Evolutionary conservation across 2,888 invertebrate species (phyloP).

Genomic region (Ptychoptera albimana): DNA sequence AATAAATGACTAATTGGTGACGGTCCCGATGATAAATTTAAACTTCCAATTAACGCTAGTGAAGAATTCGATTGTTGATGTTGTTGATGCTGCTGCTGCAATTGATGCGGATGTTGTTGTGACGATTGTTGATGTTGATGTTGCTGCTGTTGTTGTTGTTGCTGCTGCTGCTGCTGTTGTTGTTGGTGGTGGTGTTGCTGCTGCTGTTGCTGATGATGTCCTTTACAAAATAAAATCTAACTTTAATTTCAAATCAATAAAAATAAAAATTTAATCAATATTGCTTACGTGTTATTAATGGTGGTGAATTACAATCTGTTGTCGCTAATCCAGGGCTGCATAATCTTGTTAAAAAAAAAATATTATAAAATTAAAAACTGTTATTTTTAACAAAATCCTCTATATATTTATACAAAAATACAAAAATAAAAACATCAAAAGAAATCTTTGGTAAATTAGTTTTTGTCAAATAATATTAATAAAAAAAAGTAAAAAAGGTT

Average conservation of each 20-base stretch:
- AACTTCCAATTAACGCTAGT: conserved; percentile 3
- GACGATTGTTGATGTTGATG: conserved; percentile 2
- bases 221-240: not conserved
- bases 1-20: conserved; percentile 4
- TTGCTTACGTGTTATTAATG: not conserved
- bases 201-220: not conserved
- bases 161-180: conserved; percentile 9
- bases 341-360: conserved; percentile 8
- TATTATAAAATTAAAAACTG: not conserved
- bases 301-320: conserved; percentile 2
- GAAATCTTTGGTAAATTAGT: no score
- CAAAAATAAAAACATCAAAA: not conserved
- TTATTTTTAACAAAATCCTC: not conserved
- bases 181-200: conserved; percentile 3
- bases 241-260: no score
- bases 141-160: conserved; percentile 2
- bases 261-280: not conserved
- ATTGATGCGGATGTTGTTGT: conserved; percentile 9
- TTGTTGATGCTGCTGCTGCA: conserved; percentile 1
- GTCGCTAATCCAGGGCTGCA: conserved; percentile 7
- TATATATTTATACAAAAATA: not conserved
- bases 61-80: conserved; percentile 3
- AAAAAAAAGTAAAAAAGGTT: no score
- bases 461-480: no score
- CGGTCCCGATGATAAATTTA: conserved; percentile 7